phyloP scores from a whole-genome alignment of 2,113 vertebrate species.

The crab-eating macaque (Macaca fascicularis) region DNA sequence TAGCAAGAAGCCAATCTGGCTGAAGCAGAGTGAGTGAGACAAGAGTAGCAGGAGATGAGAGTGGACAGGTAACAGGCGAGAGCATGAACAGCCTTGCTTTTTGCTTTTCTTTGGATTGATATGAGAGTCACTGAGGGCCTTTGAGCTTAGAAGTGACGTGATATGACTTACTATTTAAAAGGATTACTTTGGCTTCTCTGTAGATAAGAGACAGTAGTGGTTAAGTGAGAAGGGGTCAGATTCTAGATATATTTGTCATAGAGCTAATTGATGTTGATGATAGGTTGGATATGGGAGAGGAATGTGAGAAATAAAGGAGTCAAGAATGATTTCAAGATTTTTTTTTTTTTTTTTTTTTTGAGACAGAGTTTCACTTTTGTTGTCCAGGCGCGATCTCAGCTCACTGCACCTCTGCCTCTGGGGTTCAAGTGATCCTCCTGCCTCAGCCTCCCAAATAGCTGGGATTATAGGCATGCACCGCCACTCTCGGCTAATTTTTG shows the following conservation, averaged over 20 bases:
- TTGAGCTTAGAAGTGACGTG: not conserved
- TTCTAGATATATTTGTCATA: not conserved
- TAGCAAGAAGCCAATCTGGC: not conserved
- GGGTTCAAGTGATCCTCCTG: no score
- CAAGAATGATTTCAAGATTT: not conserved
- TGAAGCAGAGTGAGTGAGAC: not conserved
- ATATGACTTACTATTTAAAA: not conserved
- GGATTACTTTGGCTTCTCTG: not conserved
- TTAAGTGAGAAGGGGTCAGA: not conserved
- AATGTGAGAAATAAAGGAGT: not conserved
- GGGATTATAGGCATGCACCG: no score
- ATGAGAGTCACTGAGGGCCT: not conserved
- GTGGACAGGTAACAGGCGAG: not conserved
- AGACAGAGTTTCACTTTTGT: no score
- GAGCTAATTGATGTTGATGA: not conserved
- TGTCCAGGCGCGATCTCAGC: no score
- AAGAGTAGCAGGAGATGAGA: not conserved
- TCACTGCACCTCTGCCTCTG: no score
- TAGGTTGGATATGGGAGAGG: not conserved
- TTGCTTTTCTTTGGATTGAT: conserved; percentile 10
- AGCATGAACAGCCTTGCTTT: not conserved
- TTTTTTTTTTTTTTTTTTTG: no score
- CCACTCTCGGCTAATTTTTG: no score
- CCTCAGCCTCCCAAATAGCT: no score
- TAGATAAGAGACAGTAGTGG: not conserved